Evolutionary conservation across 2,888 invertebrate species (phyloP).

Genomic region (Laothoe populi): DNA sequence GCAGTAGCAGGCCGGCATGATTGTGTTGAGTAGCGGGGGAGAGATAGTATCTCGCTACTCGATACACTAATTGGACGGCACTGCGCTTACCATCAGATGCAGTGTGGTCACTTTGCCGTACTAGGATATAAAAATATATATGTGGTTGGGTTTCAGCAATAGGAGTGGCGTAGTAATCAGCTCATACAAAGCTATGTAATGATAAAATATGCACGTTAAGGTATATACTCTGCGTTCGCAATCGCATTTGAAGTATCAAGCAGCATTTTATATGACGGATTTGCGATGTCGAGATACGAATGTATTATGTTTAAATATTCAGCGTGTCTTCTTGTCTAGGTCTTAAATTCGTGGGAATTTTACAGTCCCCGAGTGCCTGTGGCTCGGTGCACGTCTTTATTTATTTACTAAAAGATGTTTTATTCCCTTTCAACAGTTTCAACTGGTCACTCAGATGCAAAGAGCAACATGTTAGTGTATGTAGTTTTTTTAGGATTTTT

Average conservation of each 20-base stretch:
- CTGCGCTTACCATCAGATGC: no score
- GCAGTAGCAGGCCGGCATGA: no score
- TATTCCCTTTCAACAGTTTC: constrained; percentile 46
- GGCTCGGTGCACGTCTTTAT: constrained; percentile 51
- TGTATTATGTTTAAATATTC: constrained; percentile 35
- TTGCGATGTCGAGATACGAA: constrained; percentile 29
- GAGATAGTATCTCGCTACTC: no score
- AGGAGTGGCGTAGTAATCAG: neutral
- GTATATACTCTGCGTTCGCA: constrained; percentile 17
- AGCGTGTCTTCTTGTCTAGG: constrained; percentile 33
- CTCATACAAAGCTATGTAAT: neutral
- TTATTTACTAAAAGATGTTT: constrained; percentile 64
- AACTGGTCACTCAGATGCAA: constrained; percentile 40
- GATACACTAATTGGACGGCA: no score
- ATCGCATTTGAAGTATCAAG: constrained; percentile 18
- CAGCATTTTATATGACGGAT: constrained; percentile 30
- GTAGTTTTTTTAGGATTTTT: neutral
- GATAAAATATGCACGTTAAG: constrained; percentile 13
- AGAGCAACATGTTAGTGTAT: neutral
- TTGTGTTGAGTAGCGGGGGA: no score
- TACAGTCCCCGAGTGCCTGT: constrained; percentile 36
- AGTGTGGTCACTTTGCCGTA: no score
- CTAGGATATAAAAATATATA: neutral
- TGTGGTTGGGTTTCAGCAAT: neutral
- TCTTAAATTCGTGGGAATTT: constrained; percentile 59